These are phyloP conservation scores for Isichthys henryi DNA, from an alignment of 2,113 vertebrate genomes.

Conservation along the genomic window DNA sequence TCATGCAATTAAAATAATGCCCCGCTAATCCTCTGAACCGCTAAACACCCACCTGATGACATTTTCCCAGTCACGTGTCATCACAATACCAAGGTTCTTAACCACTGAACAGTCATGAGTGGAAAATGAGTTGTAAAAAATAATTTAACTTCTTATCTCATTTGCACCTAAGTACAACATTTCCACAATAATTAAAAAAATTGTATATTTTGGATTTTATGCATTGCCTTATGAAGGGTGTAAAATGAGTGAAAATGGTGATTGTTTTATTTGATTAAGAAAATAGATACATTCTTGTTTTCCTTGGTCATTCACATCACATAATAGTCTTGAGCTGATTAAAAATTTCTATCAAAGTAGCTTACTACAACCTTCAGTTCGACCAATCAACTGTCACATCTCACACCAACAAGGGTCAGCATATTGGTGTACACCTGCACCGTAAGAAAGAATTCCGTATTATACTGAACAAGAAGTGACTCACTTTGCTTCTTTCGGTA, in stretches of 20 bases:
- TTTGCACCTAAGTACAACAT: background rate
- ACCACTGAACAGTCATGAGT: conserved; percentile 1
- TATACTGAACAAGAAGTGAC: background rate
- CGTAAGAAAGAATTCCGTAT: background rate
- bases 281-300: conserved; percentile 18
- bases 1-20: too few relatives aligned
- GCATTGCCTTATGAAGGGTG: conserved; percentile 2
- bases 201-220: background rate
- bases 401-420: background rate
- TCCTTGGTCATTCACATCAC: conserved; percentile 18
- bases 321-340: conserved; percentile 10
- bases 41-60: too few relatives aligned
- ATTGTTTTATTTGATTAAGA: conserved; percentile 21
- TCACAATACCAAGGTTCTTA: background rate
- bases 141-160: background rate
- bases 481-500: background rate
- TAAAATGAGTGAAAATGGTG: conserved; percentile 12
- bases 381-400: background rate
- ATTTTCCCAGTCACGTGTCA: too few relatives aligned
- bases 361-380: conserved; percentile 1
- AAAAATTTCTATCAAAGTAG: conserved; percentile 4
- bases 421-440: background rate
- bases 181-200: background rate
- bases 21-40: too few relatives aligned
- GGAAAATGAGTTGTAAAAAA: background rate